These are phyloP conservation scores for Daboia siamensis DNA, from an alignment of 2,113 vertebrate species.

Conservation along the genomic window DNA sequence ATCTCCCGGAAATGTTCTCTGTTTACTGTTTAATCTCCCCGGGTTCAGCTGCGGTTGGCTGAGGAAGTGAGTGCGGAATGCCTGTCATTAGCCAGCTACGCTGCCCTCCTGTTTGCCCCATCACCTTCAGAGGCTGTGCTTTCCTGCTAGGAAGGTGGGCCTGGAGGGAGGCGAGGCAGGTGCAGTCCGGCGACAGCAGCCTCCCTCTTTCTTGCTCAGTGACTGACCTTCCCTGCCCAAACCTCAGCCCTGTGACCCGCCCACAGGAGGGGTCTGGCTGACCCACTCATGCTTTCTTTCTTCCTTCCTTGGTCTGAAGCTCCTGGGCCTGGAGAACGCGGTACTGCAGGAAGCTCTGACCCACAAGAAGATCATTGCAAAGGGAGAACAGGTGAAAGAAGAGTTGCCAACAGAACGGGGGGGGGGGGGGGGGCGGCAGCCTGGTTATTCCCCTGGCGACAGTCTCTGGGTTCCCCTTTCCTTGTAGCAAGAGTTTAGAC, in stretches of 20 bases:
- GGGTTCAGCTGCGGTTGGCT: not conserved
- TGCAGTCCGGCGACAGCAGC: not conserved
- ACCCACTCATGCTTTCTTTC: not conserved
- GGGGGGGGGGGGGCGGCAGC: rapidly evolving
- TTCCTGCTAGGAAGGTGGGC: not conserved
- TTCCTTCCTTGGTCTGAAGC: slow-evolving; percentile 66
- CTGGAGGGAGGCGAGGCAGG: not conserved
- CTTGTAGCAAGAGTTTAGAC: rapidly evolving
- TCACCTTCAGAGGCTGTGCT: not conserved
- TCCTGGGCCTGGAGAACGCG: slow-evolving; percentile 83
- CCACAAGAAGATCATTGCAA: slow-evolving; percentile 96
- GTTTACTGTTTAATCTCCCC: not conserved
- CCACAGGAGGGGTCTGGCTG: not conserved
- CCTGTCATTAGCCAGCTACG: not conserved
- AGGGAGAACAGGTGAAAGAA: slow-evolving; percentile 89
- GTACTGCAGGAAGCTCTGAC: slow-evolving; percentile 86
- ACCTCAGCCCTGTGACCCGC: not conserved
- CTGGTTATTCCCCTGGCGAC: not conserved
- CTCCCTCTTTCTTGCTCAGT: not conserved
- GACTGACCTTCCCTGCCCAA: not conserved
- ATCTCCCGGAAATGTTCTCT: not conserved
- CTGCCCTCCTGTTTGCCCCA: not conserved
- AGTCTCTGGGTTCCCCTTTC: not conserved
- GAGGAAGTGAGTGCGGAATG: not conserved
- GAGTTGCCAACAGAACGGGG: not conserved